Evolutionary conservation across 1,140 invertebrate species (phyloP).

Genomic region (Metopolophium dirhodum): DNA sequence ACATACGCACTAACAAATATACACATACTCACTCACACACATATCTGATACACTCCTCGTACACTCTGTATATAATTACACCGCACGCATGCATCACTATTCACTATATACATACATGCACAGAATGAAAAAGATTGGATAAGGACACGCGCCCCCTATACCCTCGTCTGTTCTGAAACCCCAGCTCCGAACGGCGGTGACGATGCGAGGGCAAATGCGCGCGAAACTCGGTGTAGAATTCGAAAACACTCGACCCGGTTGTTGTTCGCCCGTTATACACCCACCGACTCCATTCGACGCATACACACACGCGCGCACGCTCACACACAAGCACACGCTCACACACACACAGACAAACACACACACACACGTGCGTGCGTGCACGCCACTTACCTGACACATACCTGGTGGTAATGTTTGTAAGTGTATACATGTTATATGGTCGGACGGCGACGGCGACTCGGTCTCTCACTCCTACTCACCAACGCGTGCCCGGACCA

Average conservation of each 20-base stretch:
- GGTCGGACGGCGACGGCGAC: constrained; percentile 41
- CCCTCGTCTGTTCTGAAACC: not conserved
- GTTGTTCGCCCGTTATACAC: constrained; percentile 38
- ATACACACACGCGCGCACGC: not conserved
- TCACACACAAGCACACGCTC: not conserved
- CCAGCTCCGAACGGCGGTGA: not conserved
- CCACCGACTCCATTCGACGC: constrained; percentile 49
- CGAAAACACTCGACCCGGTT: constrained; percentile 53
- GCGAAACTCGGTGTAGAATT: constrained; percentile 11
- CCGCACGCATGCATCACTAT: too few species aligned
- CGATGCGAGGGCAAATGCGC: not conserved
- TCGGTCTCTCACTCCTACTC: constrained; percentile 40
- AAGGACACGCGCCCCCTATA: not conserved
- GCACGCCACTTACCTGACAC: constrained; percentile 25
- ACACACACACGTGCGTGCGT: not conserved
- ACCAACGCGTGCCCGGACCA: constrained; percentile 49
- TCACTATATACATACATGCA: not conserved
- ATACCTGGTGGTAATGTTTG: constrained; percentile 56
- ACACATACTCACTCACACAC: not conserved
- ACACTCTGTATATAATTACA: not conserved
- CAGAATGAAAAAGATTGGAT: not conserved
- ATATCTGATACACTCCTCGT: too few species aligned
- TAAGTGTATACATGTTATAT: constrained; percentile 35
- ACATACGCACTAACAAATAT: not conserved
- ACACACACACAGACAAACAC: not conserved